Percentiles rank a stretch among this genome's conserved stretches.
These are phyloP conservation scores for Hyla sarda DNA, from an alignment of 2,113 vertebrate species.

Conservation along the genomic window DNA sequence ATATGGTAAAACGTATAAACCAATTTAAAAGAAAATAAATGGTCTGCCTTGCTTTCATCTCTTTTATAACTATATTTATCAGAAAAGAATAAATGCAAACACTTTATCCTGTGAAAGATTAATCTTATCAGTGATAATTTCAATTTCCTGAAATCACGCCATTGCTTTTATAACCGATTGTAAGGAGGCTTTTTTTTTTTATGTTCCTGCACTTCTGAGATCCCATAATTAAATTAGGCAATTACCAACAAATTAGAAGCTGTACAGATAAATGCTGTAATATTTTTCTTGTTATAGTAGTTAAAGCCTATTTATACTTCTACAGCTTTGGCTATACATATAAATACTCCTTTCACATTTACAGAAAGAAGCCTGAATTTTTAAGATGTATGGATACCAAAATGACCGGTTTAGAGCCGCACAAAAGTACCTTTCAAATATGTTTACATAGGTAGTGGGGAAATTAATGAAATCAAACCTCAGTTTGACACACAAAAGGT, in stretches of 20 bases:
- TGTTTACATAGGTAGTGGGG: conserved; percentile 49
- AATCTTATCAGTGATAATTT: conserved; percentile 13
- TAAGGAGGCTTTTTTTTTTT: not conserved
- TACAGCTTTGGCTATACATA: conserved; percentile 1
- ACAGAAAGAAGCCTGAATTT: conserved; percentile 1
- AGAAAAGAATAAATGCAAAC: not conserved
- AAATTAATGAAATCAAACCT: conserved; percentile 60
- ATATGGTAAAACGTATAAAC: too few species aligned
- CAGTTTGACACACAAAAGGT: conserved; percentile 58
- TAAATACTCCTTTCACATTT: conserved; percentile 46
- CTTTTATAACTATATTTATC: not conserved
- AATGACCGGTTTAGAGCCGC: conserved; percentile 25
- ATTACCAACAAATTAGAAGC: not conserved
- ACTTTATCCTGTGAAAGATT: not conserved
- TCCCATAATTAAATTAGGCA: conserved; percentile 12
- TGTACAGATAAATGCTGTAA: conserved; percentile 25
- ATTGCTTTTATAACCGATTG: not conserved
- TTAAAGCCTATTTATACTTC: conserved; percentile 15
- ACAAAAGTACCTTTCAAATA: conserved; percentile 49
- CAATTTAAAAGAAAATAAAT: not conserved
- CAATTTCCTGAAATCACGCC: not conserved
- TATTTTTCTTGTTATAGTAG: conserved; percentile 13
- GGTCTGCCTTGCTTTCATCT: not conserved
- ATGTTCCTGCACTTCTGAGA: not conserved
- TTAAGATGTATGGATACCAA: conserved; percentile 53